These are phyloP conservation scores for Pyrrhia umbra DNA, from an alignment of 2,888 invertebrate species.

Conservation along the genomic window DNA sequence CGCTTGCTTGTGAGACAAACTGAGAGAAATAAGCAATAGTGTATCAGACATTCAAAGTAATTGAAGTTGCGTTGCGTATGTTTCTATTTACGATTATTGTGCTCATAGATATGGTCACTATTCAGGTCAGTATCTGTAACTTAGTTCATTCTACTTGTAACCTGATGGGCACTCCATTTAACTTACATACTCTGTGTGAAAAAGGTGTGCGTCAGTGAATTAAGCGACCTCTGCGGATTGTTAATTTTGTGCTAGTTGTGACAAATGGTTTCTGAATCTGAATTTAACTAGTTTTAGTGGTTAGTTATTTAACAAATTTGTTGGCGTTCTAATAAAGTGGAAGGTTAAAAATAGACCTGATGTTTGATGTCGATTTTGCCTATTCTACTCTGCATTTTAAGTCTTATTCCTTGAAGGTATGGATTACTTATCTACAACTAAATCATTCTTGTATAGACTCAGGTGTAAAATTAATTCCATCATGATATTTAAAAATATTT, in stretches of 20 bases:
- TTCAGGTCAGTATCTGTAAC: too few relatives aligned
- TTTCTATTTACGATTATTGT: too few relatives aligned
- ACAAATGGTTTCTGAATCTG: conserved; percentile 51
- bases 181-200: conserved; percentile 21
- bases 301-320: conserved; percentile 39
- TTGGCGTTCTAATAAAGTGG: conserved; percentile 18
- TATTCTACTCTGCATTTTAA: background rate
- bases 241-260: conserved; percentile 41
- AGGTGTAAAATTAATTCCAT: background rate
- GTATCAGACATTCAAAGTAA: too few relatives aligned
- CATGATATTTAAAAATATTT: background rate
- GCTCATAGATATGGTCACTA: too few relatives aligned
- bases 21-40: background rate
- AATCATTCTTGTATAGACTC: background rate
- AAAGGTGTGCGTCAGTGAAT: conserved; percentile 26
- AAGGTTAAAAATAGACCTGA: conserved; percentile 17
- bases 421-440: too few relatives aligned
- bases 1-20: background rate
- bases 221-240: conserved; percentile 44
- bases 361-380: conserved; percentile 29
- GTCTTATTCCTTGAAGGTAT: background rate
- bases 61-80: too few relatives aligned
- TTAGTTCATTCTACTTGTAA: background rate
- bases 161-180: conserved; percentile 24
- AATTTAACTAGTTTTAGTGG: conserved; percentile 42